Evolutionary conservation across 2,113 vertebrate genomes (phyloP), one percentile per base, ranked within the genome.

Genomic region (Myotis yumanensis): DNA sequence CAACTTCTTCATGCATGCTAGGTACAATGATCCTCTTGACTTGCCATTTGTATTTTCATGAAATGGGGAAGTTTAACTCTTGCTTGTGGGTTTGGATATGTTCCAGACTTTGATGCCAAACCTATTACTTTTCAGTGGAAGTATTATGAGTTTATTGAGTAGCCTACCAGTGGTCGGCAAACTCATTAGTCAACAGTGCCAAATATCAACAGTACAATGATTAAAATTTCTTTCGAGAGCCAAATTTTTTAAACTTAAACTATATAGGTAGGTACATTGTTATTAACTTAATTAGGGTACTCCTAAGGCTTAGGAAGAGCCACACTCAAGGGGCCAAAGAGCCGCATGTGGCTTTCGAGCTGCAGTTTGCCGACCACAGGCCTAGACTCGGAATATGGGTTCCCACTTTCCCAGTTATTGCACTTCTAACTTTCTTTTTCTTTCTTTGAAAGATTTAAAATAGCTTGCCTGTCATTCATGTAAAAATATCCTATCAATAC

Each of bases 341-440:
- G 37, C 37, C 37, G 37, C 37, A 37, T 37, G 37, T 37, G 37
- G 37, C 37, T 37, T 4, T 3, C 3, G 37, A 37, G 37, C 37
- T 4, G 37, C 37, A 37, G 37, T 37, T 37, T 37, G 37, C 37
- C 4, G 37, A 37, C 37, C 37, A 37, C 37, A 37, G 37, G 17
- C 22, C 11, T 20, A 77, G 59, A 83, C 7, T 82, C 51, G 62
- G 32, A 93, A 66, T 71, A 52, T 75, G 37, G 2, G 3, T 94
- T 57, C 17, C 59, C 59, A 51, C 15, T 90, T 30, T 80, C 22
- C 18, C 35, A 46, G 18, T 62, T 52, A 85, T 11, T 72, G 18
- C 32, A 46, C 23, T 83, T 91, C 77, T 93, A 86, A n/a, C 12
- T 88, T 90, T 89, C 35, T 85, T 91, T 89, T 95, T 54, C 23